Percentiles rank a stretch among this genome's conserved stretches.
Conservation (phyloP, 1,140 invertebrate species). For the Cherax quadricarinatus region DNA sequence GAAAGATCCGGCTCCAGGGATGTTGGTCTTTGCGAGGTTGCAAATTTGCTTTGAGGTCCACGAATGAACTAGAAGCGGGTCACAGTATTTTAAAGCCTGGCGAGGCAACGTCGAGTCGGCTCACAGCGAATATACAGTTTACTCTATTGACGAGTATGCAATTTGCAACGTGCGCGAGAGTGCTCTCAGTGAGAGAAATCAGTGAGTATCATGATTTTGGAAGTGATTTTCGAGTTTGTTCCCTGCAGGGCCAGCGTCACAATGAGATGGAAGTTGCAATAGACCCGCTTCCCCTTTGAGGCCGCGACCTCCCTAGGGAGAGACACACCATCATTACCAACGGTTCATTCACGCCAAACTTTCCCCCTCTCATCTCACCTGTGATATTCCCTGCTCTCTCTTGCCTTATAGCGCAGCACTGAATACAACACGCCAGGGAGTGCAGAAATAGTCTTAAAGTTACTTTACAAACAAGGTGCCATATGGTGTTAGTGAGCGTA, state of each 20-base stretch:
- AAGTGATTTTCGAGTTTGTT: conserved; percentile 7
- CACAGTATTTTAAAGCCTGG: conserved; percentile 1
- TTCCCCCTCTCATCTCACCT: background rate
- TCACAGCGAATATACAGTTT: background rate
- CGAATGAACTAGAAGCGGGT: conserved; percentile 15
- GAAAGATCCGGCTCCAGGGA: conserved; percentile 63
- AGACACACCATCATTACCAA: conserved; percentile 55
- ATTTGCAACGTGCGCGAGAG: background rate
- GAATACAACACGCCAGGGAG: background rate
- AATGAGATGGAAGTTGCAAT: conserved; percentile 69
- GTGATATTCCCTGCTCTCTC: background rate
- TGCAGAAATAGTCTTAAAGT: background rate
- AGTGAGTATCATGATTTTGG: background rate
- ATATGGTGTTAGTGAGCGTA: background rate
- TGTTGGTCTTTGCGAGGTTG: conserved; percentile 59
- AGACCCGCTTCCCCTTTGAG: conserved; percentile 63
- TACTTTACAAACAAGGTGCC: background rate
- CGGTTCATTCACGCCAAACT: conserved; percentile 25
- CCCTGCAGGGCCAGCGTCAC: conserved; percentile 49
- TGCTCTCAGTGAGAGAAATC: background rate
- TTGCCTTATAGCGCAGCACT: background rate
- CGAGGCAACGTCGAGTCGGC: background rate
- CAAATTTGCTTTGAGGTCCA: conserved; percentile 58
- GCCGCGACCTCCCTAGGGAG: conserved; percentile 58
- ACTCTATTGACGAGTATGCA: background rate